Percentiles rank a stretch among this genome's conserved stretches.
phyloP scores from a whole-genome alignment of 1,140 invertebrate genomes.

The Catajapyx aquilonaris region DNA sequence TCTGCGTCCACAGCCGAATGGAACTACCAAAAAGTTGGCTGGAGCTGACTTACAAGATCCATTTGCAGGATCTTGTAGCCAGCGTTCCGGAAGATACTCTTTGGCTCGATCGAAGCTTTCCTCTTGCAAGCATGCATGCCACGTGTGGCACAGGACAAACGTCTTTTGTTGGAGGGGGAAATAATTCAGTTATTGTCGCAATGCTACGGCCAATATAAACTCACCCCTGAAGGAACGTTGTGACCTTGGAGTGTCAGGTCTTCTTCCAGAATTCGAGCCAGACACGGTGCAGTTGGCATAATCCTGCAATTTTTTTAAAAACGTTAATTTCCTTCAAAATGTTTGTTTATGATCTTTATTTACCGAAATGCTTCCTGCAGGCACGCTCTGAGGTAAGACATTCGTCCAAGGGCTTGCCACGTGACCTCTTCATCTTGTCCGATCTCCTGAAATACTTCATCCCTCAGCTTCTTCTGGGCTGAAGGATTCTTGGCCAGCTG shows the following conservation, averaged over 20 bases:
- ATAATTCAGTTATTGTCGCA: no score
- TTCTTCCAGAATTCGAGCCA: slow-evolving; percentile 55
- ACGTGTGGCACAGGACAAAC: no score
- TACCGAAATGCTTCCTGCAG: slow-evolving; percentile 74
- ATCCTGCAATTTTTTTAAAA: slow-evolving; percentile 25
- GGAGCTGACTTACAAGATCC: no score
- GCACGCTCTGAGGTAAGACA: slow-evolving; percentile 61
- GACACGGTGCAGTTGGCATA: slow-evolving; percentile 58
- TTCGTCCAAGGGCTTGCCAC: slow-evolving; percentile 34
- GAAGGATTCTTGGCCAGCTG: slow-evolving; percentile 43
- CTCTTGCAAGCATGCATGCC: no score
- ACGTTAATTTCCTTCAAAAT: background rate
- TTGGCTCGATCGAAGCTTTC: no score
- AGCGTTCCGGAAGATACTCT: no score
- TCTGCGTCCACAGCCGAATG: no score
- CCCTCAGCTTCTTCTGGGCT: slow-evolving; percentile 47
- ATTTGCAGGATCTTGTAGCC: no score
- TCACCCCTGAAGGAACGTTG: slow-evolving; percentile 50
- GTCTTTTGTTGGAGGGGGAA: no score
- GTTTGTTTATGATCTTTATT: no score
- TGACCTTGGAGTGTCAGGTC: slow-evolving; percentile 55
- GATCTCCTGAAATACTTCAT: slow-evolving; percentile 42
- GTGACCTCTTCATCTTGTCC: slow-evolving; percentile 28
- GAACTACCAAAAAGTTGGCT: no score
- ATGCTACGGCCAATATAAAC: no score